Conservation (phyloP, 2,113 vertebrate species). For the Tylochromis polylepis region DNA sequence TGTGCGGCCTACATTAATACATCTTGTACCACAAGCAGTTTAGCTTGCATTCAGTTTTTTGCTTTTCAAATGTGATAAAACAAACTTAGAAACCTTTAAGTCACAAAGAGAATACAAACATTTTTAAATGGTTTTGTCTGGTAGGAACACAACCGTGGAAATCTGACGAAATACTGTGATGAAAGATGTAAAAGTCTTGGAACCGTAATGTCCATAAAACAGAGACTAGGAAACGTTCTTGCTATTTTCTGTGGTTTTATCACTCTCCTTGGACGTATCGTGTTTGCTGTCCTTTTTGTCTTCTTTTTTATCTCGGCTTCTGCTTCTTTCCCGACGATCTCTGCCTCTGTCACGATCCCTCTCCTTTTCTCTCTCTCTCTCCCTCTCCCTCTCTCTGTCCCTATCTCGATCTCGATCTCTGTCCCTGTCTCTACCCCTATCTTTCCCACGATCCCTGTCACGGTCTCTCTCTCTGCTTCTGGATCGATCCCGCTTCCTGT, state of each 20-base stretch:
- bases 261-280: conserved; percentile 72
- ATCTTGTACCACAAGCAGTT: conserved; percentile 28
- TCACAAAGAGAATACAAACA: conserved; percentile 49
- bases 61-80: conserved; percentile 26
- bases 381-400: conserved; percentile 44
- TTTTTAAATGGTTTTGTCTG: conserved; percentile 17
- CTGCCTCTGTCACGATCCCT: conserved; percentile 14
- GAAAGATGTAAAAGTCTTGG: neutral
- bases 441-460: conserved; percentile 35
- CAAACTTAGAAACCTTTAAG: conserved; percentile 34
- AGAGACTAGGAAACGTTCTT: conserved; percentile 60
- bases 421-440: neutral
- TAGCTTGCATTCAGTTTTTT: conserved; percentile 9
- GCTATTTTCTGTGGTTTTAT: conserved; percentile 66
- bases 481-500: conserved; percentile 26
- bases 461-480: conserved; percentile 43
- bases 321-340: conserved; percentile 73
- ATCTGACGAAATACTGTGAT: conserved; percentile 41
- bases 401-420: conserved; percentile 56
- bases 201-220: conserved; percentile 5
- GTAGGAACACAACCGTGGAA: conserved; percentile 29
- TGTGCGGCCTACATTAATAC: neutral
- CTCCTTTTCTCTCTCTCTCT: neutral
- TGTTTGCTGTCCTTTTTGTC: conserved; percentile 80
- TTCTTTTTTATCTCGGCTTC: conserved; percentile 73